These are phyloP conservation scores for Microctenopoma stevenorrisi DNA, from an alignment of 2,797 vertebrate genomes.

Conservation along the genomic window DNA sequence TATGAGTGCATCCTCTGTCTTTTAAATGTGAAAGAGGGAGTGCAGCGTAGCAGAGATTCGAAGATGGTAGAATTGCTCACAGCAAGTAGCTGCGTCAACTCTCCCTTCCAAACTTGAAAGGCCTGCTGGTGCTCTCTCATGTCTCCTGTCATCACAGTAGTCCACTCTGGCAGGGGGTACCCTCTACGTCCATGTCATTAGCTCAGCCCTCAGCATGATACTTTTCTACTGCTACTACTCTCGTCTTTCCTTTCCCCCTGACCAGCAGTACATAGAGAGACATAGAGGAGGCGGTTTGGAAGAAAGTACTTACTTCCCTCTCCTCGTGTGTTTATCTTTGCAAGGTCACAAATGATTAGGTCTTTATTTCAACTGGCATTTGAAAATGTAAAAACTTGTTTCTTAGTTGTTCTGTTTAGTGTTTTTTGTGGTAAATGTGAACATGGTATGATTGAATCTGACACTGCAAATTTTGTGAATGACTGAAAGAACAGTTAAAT, in stretches of 20 bases:
- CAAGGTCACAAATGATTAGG: slow-evolving; percentile 40
- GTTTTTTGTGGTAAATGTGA: too few relatives aligned
- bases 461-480: too few relatives aligned
- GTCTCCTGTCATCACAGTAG: slow-evolving; percentile 72
- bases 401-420: too few relatives aligned
- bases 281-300: background rate
- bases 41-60: slow-evolving; percentile 41
- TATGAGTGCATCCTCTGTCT: slow-evolving; percentile 33
- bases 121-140: slow-evolving; percentile 72
- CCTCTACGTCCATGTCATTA: slow-evolving; percentile 73
- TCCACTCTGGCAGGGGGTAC: slow-evolving; percentile 68
- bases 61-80: slow-evolving; percentile 62
- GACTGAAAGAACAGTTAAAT: too few relatives aligned
- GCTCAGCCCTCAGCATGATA: slow-evolving; percentile 65
- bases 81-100: slow-evolving; percentile 62
- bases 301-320: slow-evolving; percentile 6
- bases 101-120: slow-evolving; percentile 66
- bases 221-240: slow-evolving; percentile 43
- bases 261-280: slow-evolving; percentile 36
- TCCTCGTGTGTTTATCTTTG: slow-evolving; percentile 28
- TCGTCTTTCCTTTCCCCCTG: slow-evolving; percentile 42
- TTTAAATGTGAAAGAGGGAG: slow-evolving; percentile 40
- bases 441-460: too few relatives aligned
- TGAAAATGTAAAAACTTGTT: too few relatives aligned
- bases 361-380: too few relatives aligned